These are phyloP conservation scores for Percina caprodes DNA, from an alignment of 2,113 vertebrate species.

Conservation along the genomic window DNA sequence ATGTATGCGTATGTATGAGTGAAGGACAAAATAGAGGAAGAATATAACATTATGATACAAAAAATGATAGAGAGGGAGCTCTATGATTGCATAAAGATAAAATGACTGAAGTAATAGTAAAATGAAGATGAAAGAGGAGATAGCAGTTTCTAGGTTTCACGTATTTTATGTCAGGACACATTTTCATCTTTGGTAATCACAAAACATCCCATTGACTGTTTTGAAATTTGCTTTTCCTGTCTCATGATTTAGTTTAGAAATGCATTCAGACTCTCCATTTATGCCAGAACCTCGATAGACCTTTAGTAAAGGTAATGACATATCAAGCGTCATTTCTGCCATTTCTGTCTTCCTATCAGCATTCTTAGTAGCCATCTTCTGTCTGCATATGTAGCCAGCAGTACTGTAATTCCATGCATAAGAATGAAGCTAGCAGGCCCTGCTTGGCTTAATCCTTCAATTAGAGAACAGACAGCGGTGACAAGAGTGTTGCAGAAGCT, in stretches of 20 bases:
- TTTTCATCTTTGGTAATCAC: conserved; percentile 44
- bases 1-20: conserved; percentile 32
- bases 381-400: not conserved
- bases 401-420: not conserved
- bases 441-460: conserved; percentile 21
- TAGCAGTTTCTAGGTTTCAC: conserved; percentile 12
- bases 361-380: not conserved
- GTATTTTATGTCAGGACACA: conserved; percentile 31
- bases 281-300: conserved; percentile 13
- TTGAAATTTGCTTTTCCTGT: conserved; percentile 25
- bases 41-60: conserved; percentile 33
- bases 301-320: not conserved
- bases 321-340: conserved; percentile 7
- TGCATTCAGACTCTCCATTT: conserved; percentile 12
- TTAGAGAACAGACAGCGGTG: conserved; percentile 24
- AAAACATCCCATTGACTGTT: conserved; percentile 23
- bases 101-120: conserved; percentile 19
- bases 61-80: conserved; percentile 29
- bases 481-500: conserved; percentile 3
- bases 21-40: conserved; percentile 34
- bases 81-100: conserved; percentile 19
- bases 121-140: conserved; percentile 36
- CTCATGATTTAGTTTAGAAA: conserved; percentile 26
- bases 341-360: not conserved
- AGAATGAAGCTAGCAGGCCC: not conserved